A percentile compares a stretch with the other conserved stretches of the same genome.
Evolutionary conservation across 1,140 invertebrate genomes (phyloP).

Genomic region (Microvelia longipes): DNA sequence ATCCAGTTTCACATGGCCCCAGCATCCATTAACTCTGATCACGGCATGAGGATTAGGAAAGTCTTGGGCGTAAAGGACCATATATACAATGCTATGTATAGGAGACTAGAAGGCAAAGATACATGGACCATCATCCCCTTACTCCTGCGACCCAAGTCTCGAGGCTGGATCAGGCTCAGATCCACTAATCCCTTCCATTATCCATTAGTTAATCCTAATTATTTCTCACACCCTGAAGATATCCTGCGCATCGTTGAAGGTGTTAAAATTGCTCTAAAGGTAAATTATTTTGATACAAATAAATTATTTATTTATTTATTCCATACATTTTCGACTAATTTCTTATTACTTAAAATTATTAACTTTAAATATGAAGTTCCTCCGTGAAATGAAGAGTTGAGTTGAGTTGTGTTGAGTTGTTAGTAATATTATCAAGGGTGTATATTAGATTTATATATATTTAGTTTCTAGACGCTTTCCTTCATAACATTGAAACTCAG

Average conservation of each 20-base stretch:
- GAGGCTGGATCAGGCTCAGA: constrained; percentile 51
- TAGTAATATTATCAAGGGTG: too few relatives aligned
- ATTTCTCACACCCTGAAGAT: constrained; percentile 61
- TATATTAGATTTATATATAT: too few relatives aligned
- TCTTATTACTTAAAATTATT: background rate
- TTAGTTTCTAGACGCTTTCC: too few relatives aligned
- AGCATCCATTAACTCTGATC: constrained; percentile 65
- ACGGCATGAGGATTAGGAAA: constrained; percentile 53
- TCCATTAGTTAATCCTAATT: constrained; percentile 78
- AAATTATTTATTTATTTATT: background rate
- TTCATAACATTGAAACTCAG: too few relatives aligned
- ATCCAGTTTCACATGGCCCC: constrained; percentile 78
- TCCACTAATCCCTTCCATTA: constrained; percentile 67
- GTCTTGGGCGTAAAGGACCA: constrained; percentile 68
- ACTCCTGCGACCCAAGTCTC: constrained; percentile 58
- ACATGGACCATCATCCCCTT: constrained; percentile 72
- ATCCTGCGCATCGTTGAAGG: constrained; percentile 64
- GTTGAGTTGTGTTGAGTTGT: too few relatives aligned
- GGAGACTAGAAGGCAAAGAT: constrained; percentile 56
- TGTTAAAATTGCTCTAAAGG: constrained; percentile 32
- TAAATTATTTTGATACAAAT: too few relatives aligned
- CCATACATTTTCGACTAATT: background rate
- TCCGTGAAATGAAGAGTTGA: too few relatives aligned
- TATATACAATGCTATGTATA: constrained; percentile 59
- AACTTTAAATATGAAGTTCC: background rate